Evolutionary conservation across 2,888 invertebrate species (phyloP), one percentile per base, ranked within the genome.

Genomic region (Isoperla grammatica): DNA sequence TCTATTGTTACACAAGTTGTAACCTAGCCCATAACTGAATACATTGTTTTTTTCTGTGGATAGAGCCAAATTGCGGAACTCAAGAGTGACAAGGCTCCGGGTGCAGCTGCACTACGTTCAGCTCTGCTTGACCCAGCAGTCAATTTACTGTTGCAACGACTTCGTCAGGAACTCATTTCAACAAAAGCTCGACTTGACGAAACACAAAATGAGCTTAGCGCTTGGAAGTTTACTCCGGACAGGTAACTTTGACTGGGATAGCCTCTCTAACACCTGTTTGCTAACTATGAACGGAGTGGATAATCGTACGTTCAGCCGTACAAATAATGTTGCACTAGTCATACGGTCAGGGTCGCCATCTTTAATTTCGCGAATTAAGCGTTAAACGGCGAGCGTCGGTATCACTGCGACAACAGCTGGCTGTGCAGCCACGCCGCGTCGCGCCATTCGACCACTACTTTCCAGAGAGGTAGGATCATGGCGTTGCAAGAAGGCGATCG

Each of bases 181-280:
- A 90, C 92, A 17, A 90, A 92, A 74, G 88, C 92, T 57, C 89
- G 91, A 72, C 80, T 96, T 66, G 96, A 97, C 74, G 96, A 97
- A 75, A 95, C 95, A 15, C 97, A 97, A 76, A 95, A 94, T 76
- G 98, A 98, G 79, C 80, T 98, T 48, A 90, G 93, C 59, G 97
- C 98, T 2, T 98, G 97, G 96, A 98, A 98, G 77, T 98, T 98
- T 76, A 97, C 97, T 12, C 95, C 97, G n/a, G 98, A 98, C 76
- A 96, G 84, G 84, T 85, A 66, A 64, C 48, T 12, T 15, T 57
- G 17, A n/a, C n/a, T n/a, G n/a, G n/a, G n/a, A n/a, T 37, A 11
- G 6, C 11, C 6, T 37, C 11, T 37, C 37, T 37, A 37, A 37
- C 11, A 9, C 37, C 11, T 6, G 37, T 37, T 37, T 9, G 37